These are phyloP conservation scores for Drosophila kokeensis DNA, from an alignment of 2,888 invertebrate species.

Conservation along the genomic window DNA sequence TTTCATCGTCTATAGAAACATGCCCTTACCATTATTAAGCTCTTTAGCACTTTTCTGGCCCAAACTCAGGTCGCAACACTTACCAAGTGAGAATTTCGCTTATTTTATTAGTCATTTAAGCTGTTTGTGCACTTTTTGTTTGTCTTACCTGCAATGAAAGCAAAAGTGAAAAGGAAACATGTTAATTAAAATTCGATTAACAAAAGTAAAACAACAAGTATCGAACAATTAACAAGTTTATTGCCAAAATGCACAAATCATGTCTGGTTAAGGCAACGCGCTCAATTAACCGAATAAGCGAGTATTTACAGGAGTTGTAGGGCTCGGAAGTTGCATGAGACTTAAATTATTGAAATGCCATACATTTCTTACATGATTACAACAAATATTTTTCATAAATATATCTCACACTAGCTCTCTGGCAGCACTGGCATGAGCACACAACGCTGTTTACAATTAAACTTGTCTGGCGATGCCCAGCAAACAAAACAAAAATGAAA, in stretches of 20 bases:
- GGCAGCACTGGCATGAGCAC: slow-evolving; percentile 36
- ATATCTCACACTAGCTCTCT: not conserved
- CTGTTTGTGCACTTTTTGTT: slow-evolving; percentile 9
- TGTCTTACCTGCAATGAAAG: slow-evolving; percentile 68
- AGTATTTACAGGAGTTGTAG: not conserved
- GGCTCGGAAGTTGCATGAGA: slow-evolving; percentile 9
- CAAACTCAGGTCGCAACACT: slow-evolving; percentile 9
- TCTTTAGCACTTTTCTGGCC: not conserved
- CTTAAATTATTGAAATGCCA: too few relatives aligned
- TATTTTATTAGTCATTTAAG: slow-evolving; percentile 14
- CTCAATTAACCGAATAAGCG: slow-evolving; percentile 15
- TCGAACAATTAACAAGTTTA: slow-evolving; percentile 67
- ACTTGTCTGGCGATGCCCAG: slow-evolving; percentile 26
- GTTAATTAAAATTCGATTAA: slow-evolving; percentile 64
- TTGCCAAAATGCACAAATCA: slow-evolving; percentile 62
- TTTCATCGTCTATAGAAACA: not conserved
- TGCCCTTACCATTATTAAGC: not conserved
- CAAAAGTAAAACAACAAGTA: slow-evolving; percentile 9
- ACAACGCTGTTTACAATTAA: slow-evolving; percentile 34
- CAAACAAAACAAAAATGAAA: slow-evolving; percentile 52
- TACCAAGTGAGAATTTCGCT: slow-evolving; percentile 12
- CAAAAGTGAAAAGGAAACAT: slow-evolving; percentile 60
- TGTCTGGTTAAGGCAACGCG: slow-evolving; percentile 46
- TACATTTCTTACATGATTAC: not conserved
- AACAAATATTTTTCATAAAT: not conserved